These are phyloP conservation scores for Cyphomyrus discorhynchus DNA, from an alignment of 2,113 vertebrate genomes.

Conservation along the genomic window DNA sequence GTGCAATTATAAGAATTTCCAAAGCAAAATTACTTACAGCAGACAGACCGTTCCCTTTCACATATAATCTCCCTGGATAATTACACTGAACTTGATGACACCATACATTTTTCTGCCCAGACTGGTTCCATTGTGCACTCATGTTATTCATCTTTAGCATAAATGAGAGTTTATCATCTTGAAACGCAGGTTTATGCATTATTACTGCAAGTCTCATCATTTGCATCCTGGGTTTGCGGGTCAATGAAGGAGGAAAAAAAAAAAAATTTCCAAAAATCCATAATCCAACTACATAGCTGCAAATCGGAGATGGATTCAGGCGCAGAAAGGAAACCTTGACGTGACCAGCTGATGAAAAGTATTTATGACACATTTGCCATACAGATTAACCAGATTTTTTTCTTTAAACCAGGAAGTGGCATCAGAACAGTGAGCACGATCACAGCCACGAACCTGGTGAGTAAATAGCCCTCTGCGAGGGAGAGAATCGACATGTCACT, in stretches of 20 bases:
- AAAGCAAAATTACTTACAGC: conserved; percentile 37
- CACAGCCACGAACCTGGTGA: neutral
- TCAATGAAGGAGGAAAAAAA: neutral
- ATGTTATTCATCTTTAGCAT: neutral
- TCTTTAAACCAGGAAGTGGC: neutral
- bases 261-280: neutral
- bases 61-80: conserved; percentile 40
- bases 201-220: neutral
- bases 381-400: neutral
- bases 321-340: conserved; percentile 27
- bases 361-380: no score
- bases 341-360: conserved; percentile 5
- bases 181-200: neutral
- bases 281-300: conserved; percentile 19
- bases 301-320: conserved; percentile 22
- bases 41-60: conserved; percentile 31
- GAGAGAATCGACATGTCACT: neutral
- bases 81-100: conserved; percentile 28
- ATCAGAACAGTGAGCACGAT: neutral
- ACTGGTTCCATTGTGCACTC: neutral
- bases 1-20: conserved; percentile 42
- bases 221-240: neutral
- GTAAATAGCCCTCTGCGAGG: neutral
- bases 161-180: neutral
- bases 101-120: neutral